phyloP scores from a whole-genome alignment of 1,140 invertebrate genomes.

The Trinorchestia longiramus region DNA sequence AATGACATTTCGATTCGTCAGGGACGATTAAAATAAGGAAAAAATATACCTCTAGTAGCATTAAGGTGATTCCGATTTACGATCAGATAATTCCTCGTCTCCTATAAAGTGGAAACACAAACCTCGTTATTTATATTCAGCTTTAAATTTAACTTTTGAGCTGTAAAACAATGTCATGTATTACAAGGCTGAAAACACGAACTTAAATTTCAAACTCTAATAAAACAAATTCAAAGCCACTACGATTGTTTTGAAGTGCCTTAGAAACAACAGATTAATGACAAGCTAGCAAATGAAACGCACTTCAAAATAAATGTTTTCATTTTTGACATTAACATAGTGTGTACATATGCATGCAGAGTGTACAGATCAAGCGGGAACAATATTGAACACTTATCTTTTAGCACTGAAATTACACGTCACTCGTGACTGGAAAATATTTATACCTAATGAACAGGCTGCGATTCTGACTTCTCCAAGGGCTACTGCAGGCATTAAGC shows the following conservation, averaged over 20 bases:
- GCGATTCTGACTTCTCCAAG: too few relatives aligned
- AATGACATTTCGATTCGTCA: not conserved
- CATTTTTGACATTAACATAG: not conserved
- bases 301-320: not conserved
- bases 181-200: not conserved
- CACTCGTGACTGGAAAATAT: too few relatives aligned
- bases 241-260: not conserved
- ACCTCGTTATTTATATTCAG: not conserved
- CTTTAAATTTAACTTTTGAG: not conserved
- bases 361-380: too few relatives aligned
- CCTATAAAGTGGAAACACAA: not conserved
- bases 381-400: too few relatives aligned
- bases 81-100: not conserved
- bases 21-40: not conserved
- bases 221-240: not conserved
- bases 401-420: too few relatives aligned
- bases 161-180: not conserved
- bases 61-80: not conserved
- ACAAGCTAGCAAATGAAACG: not conserved
- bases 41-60: not conserved
- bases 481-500: too few relatives aligned
- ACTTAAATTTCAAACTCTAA: not conserved
- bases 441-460: too few relatives aligned
- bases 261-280: not conserved
- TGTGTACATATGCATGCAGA: too few relatives aligned